Conservation (phyloP, 2,113 vertebrate species). For the Psittacara wagleri region DNA sequence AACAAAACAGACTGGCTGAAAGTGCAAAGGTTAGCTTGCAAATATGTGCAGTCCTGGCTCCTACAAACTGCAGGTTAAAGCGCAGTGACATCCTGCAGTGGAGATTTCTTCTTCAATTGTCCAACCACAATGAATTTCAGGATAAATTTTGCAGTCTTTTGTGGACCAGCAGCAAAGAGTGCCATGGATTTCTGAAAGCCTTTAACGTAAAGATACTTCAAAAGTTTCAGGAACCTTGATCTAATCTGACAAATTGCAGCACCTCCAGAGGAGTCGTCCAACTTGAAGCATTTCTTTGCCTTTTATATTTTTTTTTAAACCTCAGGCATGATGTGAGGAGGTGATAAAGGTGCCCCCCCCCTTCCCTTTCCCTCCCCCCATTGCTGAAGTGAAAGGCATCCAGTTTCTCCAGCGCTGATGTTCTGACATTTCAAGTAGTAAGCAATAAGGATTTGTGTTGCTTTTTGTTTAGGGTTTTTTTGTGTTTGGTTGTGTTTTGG, state of each 20-base stretch:
- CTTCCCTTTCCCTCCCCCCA: background rate
- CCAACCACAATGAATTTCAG: background rate
- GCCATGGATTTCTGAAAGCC: background rate
- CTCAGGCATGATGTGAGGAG: background rate
- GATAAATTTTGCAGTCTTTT: background rate
- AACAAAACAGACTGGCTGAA: background rate
- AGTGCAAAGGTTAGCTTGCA: background rate
- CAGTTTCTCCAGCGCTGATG: background rate
- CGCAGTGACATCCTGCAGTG: background rate
- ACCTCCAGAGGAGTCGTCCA: background rate
- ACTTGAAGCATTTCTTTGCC: background rate
- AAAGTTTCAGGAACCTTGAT: conserved; percentile 8
- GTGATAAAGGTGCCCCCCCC: background rate
- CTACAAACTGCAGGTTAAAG: background rate
- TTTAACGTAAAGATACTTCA: conserved; percentile 27
- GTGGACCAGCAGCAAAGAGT: background rate
- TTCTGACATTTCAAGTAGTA: background rate
- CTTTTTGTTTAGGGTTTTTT: background rate
- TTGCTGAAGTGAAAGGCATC: background rate
- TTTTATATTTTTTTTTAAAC: background rate
- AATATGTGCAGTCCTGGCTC: background rate
- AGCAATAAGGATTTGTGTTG: background rate
- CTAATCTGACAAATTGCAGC: conserved; percentile 16
- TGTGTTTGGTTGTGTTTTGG: background rate
- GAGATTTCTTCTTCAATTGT: background rate